These are phyloP conservation scores for Coecobrya sp. DNA, from an alignment of 2,888 invertebrate genomes.

Conservation along the genomic window DNA sequence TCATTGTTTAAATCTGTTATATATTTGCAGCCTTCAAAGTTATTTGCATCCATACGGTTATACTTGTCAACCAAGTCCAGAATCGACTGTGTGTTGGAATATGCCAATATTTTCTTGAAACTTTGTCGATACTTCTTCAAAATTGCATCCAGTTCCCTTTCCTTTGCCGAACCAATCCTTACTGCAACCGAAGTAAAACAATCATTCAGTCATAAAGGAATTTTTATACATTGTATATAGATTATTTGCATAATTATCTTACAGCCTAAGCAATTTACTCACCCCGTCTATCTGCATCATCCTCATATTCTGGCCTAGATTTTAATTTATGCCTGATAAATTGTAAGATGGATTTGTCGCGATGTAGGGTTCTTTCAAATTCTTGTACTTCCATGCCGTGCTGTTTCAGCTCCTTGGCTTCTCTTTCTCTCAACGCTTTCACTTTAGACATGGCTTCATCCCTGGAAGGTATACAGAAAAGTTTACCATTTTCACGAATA, in stretches of 20 bases:
- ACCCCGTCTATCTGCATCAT: slow-evolving; percentile 60
- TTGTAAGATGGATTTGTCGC: slow-evolving; percentile 81
- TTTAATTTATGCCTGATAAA: slow-evolving; percentile 82
- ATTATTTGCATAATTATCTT: background rate
- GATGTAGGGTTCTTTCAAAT: slow-evolving; percentile 83
- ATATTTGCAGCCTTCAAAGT: slow-evolving; percentile 96
- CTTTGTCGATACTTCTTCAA: slow-evolving; percentile 74
- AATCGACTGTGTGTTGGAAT: slow-evolving; percentile 77
- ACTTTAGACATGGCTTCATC: slow-evolving; percentile 81
- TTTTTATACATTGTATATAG: background rate
- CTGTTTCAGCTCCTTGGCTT: slow-evolving; percentile 84
- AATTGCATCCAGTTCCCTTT: slow-evolving; percentile 78
- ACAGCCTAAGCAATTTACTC: background rate
- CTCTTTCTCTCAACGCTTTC: slow-evolving; percentile 79
- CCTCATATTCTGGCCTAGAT: slow-evolving; percentile 76
- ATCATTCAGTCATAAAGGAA: too few relatives aligned
- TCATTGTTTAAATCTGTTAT: slow-evolving; percentile 96
- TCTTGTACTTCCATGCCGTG: slow-evolving; percentile 85
- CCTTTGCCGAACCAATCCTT: slow-evolving; percentile 70
- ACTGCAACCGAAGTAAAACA: slow-evolving; percentile 42
- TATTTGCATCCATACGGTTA: slow-evolving; percentile 93
- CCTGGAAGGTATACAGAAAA: too few relatives aligned
- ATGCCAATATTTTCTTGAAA: slow-evolving; percentile 73
- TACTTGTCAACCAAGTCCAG: slow-evolving; percentile 71
- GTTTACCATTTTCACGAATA: too few relatives aligned